Conservation (phyloP, 2,113 vertebrate species). For the Notechis scutatus region DNA sequence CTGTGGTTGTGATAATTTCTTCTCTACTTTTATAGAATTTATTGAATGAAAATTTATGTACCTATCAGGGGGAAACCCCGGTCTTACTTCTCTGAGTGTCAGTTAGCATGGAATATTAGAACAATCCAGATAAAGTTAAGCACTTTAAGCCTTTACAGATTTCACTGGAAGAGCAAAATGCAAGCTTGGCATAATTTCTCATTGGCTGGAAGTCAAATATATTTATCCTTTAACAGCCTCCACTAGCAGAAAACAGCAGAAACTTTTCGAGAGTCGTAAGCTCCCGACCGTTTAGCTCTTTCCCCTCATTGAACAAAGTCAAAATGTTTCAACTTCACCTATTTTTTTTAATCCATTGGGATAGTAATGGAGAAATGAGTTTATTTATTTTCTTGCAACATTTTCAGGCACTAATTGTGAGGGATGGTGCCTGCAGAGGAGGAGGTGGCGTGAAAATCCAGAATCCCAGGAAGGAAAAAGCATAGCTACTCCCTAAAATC, state of each 20-base stretch:
- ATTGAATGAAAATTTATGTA: not conserved
- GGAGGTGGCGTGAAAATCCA: too few species aligned
- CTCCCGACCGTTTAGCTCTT: not conserved
- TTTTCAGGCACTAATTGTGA: not conserved
- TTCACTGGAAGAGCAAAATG: not conserved
- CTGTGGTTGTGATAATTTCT: not conserved
- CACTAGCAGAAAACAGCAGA: not conserved
- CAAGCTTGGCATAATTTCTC: not conserved
- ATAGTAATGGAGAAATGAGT: not conserved
- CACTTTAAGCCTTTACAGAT: not conserved
- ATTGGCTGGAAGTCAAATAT: not conserved
- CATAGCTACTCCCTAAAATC: too few species aligned
- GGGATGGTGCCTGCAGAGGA: too few species aligned
- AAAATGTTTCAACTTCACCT: not conserved
- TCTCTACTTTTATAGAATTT: not conserved
- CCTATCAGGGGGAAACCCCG: not conserved
- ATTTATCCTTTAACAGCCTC: not conserved
- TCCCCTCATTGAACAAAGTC: not conserved
- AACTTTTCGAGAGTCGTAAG: not conserved
- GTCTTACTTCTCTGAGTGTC: not conserved
- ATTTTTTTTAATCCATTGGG: not conserved
- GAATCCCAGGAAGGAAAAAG: too few species aligned
- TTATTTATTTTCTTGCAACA: not conserved
- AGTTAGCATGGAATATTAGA: not conserved
- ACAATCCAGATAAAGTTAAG: not conserved